Evolutionary conservation across 1,140 invertebrate genomes (phyloP).

Genomic region (Mesaphorura yosii): DNA sequence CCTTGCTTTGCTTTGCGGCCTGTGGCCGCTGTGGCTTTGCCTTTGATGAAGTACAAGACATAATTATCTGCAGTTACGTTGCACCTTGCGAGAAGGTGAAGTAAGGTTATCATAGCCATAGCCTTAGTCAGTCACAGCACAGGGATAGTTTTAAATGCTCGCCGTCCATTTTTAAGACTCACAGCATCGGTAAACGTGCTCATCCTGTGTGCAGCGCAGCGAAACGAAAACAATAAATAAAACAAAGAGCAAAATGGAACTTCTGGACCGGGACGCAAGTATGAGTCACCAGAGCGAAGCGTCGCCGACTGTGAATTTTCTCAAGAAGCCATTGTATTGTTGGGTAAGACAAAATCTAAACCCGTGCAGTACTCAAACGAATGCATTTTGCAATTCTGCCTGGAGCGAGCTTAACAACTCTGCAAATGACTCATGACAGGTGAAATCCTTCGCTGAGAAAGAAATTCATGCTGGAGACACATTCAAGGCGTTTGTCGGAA

Average conservation of each 20-base stretch:
- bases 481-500: conserved; percentile 21
- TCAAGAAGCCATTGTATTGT: conserved; percentile 23
- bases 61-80: too few species aligned
- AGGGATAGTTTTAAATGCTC: too few species aligned
- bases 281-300: not conserved
- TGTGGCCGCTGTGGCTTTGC: too few species aligned
- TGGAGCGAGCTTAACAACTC: not conserved
- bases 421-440: conserved; percentile 8
- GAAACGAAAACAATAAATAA: too few species aligned
- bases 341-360: conserved; percentile 19
- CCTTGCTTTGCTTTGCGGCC: too few species aligned
- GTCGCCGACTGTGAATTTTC: not conserved
- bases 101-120: too few species aligned
- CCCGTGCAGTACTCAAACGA: not conserved
- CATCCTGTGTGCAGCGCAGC: too few species aligned
- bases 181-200: too few species aligned
- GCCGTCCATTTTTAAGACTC: too few species aligned
- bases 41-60: too few species aligned
- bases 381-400: not conserved
- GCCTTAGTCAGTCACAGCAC: too few species aligned
- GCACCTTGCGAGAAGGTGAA: too few species aligned
- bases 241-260: not conserved
- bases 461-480: conserved; percentile 18
- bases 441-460: conserved; percentile 24
- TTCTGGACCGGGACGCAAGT: not conserved